Conservation (phyloP, 2,888 invertebrate species). For the Chrysopilus asiliformis region DNA sequence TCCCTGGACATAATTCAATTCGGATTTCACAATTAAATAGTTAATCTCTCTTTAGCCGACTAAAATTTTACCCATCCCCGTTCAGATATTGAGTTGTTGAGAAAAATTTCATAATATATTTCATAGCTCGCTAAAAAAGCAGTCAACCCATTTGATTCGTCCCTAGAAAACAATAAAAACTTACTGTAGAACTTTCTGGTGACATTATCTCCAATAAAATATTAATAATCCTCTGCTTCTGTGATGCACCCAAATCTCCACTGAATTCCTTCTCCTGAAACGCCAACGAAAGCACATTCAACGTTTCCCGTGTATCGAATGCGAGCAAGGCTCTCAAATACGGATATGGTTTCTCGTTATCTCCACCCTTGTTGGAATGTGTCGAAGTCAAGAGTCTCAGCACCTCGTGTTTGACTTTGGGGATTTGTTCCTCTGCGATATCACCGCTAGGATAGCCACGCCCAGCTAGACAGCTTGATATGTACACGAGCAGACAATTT, state of each 20-base stretch:
- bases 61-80: too few relatives aligned
- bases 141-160: too few relatives aligned
- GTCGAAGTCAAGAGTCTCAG: constrained; percentile 53
- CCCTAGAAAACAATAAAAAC: constrained; percentile 19
- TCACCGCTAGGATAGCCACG: constrained; percentile 67
- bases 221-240: constrained; percentile 63
- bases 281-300: constrained; percentile 72
- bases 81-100: too few relatives aligned
- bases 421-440: constrained; percentile 47
- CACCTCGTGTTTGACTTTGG: constrained; percentile 59
- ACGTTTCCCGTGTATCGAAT: constrained; percentile 73
- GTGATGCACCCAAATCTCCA: constrained; percentile 53
- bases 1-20: too few relatives aligned
- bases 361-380: constrained; percentile 48
- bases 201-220: constrained; percentile 64
- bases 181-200: constrained; percentile 50
- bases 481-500: constrained; percentile 71
- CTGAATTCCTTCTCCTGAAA: constrained; percentile 71
- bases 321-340: constrained; percentile 58
- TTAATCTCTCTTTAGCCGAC: too few relatives aligned
- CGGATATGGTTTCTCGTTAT: constrained; percentile 53
- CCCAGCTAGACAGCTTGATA: constrained; percentile 78
- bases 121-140: too few relatives aligned
- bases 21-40: too few relatives aligned
- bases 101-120: too few relatives aligned